Base-by-base conservation (phyloP, 2,888 invertebrate genomes). In the Stramonita haemastoma region DNA sequence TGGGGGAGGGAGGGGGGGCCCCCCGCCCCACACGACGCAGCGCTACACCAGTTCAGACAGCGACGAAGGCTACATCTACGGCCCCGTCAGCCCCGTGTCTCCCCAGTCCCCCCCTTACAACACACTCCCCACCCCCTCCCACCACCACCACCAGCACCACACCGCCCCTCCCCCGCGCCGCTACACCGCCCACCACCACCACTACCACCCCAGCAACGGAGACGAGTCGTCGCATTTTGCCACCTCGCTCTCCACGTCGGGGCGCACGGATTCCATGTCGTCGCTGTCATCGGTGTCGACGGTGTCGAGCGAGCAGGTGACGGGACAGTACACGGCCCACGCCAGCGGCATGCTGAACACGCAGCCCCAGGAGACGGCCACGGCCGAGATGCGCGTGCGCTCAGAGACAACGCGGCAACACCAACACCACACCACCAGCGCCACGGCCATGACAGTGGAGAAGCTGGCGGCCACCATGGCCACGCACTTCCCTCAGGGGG, bases 231-330 rank as follows among this genome's bases (percentile, higher is more conserved):
- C 91, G 29, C 88, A 86, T 84, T 86, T 92, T 70, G 90, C 92
- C 70, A 89, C 91, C 13, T 90, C 91, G 0, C 89, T 91, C 46
- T 91, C 91, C 34, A 91, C 90, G 0, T 89, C 91, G 26, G 93
- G 93, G 29, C 91, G 93, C 57, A 94, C 94, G 26, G 95, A 95
- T 89, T 96, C 96, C 1, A 91, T 93, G 81, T 95, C 95, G 91
- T 96, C 96, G 26, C 92, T 96, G 83, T 95, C 95, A 56, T 95
- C 95, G 0, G 93, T 95, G 89, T 95, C 95, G n/a, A 95, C 95
- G 0, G 91, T 93, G 56, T 93, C 94, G 56, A 94, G 94, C 91
- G 95, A 94, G 70, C 90, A 89, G 66, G 88, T 87, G 22, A 81
- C 77, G n/a, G 73, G 32, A n/a, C 90, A 86, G 87, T 90, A 86